phyloP scores from a whole-genome alignment of 1,140 invertebrate genomes.

The Drosophila erecta region DNA sequence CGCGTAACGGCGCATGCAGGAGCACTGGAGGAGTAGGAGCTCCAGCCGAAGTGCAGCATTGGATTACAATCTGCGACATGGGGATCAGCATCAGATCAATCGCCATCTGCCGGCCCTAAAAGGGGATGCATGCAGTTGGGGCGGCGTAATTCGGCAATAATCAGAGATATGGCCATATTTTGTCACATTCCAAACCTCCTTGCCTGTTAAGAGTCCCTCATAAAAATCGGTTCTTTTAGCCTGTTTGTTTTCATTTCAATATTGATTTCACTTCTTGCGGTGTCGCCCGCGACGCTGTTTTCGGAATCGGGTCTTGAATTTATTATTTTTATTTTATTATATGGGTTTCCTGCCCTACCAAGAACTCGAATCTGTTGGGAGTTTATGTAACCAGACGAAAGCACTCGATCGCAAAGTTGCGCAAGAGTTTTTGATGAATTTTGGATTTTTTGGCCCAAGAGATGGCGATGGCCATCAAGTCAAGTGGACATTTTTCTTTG shows the following conservation, averaged over 20 bases:
- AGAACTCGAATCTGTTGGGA: constrained; percentile 20
- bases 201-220: constrained; percentile 35
- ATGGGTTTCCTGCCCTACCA: constrained; percentile 70
- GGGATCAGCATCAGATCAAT: constrained; percentile 28
- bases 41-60: constrained; percentile 23
- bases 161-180: neutral
- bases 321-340: constrained; percentile 41
- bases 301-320: constrained; percentile 20
- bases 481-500: constrained; percentile 69
- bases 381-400: constrained; percentile 63
- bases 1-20: constrained; percentile 45
- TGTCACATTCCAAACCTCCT: neutral
- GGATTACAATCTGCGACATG: constrained; percentile 54
- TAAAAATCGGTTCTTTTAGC: constrained; percentile 22
- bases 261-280: constrained; percentile 6
- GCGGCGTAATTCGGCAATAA: constrained; percentile 73
- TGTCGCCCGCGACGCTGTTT: constrained; percentile 6
- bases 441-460: constrained; percentile 18
- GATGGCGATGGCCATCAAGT: constrained; percentile 51
- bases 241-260: constrained; percentile 64
- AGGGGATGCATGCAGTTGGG: neutral
- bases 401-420: constrained; percentile 52
- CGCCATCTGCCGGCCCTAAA: constrained; percentile 9
- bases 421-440: constrained; percentile 67
- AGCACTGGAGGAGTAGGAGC: constrained; percentile 13